Percentiles rank a stretch among this genome's conserved stretches.
Evolutionary conservation across 2,797 vertebrate species (phyloP).

Genomic region (Geotrypetes seraphini): DNA sequence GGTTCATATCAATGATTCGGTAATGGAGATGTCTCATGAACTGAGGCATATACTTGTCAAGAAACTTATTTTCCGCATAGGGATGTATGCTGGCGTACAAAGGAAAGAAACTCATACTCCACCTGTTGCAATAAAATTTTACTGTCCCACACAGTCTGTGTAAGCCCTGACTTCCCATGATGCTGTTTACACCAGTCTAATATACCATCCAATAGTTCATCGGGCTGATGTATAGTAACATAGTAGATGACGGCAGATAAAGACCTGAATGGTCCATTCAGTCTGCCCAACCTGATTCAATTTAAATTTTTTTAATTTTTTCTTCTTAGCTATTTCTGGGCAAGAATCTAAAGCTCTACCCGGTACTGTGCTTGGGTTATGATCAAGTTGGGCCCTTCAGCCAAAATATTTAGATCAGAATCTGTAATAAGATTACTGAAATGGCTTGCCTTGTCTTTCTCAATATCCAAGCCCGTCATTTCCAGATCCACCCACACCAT

Average conservation of each 20-base stretch:
- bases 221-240: too few species aligned
- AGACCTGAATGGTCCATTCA: too few species aligned
- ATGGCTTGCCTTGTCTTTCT: conserved; percentile 89
- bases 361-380: too few species aligned
- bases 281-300: too few species aligned
- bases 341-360: too few species aligned
- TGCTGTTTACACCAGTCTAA: too few species aligned
- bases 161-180: conserved; percentile 97
- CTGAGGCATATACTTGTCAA: conserved; percentile 95
- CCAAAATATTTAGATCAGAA: conserved; percentile 75
- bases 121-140: conserved; percentile 79
- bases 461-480: conserved; percentile 92
- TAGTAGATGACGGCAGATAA: too few species aligned
- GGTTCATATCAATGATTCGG: conserved; percentile 92
- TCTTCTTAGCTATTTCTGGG: too few species aligned
- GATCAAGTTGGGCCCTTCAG: too few species aligned
- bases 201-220: too few species aligned
- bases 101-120: conserved; percentile 90
- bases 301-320: too few species aligned
- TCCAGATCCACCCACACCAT: conserved; percentile 94
- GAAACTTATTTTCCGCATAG: conserved; percentile 93
- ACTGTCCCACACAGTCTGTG: conserved; percentile 83
- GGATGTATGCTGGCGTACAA: conserved; percentile 82
- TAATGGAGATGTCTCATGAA: conserved; percentile 96
- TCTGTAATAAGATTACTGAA: conserved; percentile 93